Conservation (phyloP, 2,113 vertebrate species). For the Zeus faber region DNA sequence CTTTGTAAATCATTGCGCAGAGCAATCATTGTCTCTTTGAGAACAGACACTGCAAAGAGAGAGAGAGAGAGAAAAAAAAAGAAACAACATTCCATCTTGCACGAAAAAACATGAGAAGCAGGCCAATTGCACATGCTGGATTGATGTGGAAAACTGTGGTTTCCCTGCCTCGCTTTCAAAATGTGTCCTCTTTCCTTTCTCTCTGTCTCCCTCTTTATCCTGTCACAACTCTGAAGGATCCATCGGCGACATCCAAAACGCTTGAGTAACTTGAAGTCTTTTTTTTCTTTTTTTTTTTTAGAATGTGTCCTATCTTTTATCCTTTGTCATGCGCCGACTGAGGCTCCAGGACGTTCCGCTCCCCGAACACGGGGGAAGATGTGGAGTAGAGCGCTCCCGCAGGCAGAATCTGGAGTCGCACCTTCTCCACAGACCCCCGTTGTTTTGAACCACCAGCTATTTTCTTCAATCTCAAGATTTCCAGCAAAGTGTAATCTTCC, state of each 20-base stretch:
- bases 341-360: slow-evolving; percentile 19
- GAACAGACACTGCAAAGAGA: too few species aligned
- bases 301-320: slow-evolving; percentile 28
- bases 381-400: slow-evolving; percentile 68
- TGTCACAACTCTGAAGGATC: slow-evolving; percentile 30
- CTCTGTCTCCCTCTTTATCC: slow-evolving; percentile 21
- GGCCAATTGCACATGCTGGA: slow-evolving; percentile 31
- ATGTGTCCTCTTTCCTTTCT: slow-evolving; percentile 14
- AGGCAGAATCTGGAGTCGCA: slow-evolving; percentile 37
- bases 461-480: not conserved
- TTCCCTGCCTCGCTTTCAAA: slow-evolving; percentile 27
- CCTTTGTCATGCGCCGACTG: slow-evolving; percentile 37
- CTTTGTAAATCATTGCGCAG: slow-evolving; percentile 24
- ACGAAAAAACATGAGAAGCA: slow-evolving; percentile 45
- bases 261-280: slow-evolving; percentile 34
- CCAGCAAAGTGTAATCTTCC: too few species aligned
- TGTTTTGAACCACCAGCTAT: too few species aligned
- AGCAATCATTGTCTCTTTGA: slow-evolving; percentile 34
- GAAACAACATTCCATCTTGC: slow-evolving; percentile 40
- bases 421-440: not conserved
- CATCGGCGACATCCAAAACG: slow-evolving; percentile 33
- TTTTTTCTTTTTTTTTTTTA: slow-evolving; percentile 7
- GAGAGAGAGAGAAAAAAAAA: not conserved
- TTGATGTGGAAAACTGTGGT: slow-evolving; percentile 54
- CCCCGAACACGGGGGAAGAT: slow-evolving; percentile 38